A percentile compares a stretch with the other conserved stretches of the same genome.
These are phyloP conservation scores for Chloebia gouldiae DNA, from an alignment of 2,113 vertebrate species.

Conservation along the genomic window DNA sequence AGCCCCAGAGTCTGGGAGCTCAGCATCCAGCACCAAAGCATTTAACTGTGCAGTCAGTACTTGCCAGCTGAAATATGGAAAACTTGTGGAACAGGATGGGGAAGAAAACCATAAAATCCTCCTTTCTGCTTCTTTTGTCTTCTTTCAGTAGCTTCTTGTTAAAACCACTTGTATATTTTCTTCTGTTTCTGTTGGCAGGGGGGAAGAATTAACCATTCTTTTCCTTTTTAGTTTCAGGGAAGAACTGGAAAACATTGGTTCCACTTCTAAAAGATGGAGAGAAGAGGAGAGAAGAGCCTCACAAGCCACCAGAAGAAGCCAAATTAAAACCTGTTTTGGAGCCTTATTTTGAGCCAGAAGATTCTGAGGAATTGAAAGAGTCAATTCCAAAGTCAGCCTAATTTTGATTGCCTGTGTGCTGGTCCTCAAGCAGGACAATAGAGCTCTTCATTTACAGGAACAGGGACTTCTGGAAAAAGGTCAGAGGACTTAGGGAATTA, in stretches of 20 bases:
- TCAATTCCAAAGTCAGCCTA: slow-evolving; percentile 59
- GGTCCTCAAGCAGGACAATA: not conserved
- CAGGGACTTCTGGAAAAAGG: not conserved
- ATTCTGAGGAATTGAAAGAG: slow-evolving; percentile 57
- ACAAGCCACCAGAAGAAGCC: slow-evolving; percentile 60
- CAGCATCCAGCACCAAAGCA: not conserved
- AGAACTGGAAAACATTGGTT: slow-evolving; percentile 78
- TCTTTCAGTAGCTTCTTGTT: not conserved
- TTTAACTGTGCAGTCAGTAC: not conserved
- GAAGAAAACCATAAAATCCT: not conserved
- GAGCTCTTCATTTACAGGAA: not conserved
- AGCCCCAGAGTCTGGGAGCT: not conserved
- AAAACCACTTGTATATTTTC: not conserved
- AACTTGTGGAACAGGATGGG: not conserved
- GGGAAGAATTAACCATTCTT: not conserved
- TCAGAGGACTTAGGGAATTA: not conserved
- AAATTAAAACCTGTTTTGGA: slow-evolving; percentile 69
- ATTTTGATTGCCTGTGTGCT: not conserved
- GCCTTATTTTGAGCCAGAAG: slow-evolving; percentile 67
- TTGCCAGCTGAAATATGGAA: not conserved
- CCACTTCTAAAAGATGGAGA: slow-evolving; percentile 73
- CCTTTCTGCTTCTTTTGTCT: not conserved
- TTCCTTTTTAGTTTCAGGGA: slow-evolving; percentile 71
- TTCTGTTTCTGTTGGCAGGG: not conserved
- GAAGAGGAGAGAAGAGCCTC: slow-evolving; percentile 69